Percentiles rank a stretch among this genome's conserved stretches.
These are phyloP conservation scores for Crotalus tigris DNA, from an alignment of 2,113 vertebrate genomes.

Conservation along the genomic window DNA sequence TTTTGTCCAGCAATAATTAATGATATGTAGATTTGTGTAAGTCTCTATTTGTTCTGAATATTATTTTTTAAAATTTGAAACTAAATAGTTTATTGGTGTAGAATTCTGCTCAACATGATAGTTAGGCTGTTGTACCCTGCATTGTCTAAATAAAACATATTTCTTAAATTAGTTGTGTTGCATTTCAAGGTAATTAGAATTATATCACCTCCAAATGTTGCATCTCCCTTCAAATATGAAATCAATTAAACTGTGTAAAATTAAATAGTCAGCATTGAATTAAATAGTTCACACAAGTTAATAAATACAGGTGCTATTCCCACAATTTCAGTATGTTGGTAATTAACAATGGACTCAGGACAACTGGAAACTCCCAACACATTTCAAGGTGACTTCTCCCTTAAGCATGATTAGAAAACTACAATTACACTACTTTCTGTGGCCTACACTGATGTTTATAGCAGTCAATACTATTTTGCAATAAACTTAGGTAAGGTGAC, in stretches of 20 bases:
- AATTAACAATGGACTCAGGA: conserved; percentile 26
- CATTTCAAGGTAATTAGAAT: conserved; percentile 45
- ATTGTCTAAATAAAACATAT: conserved; percentile 36
- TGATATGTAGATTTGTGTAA: conserved; percentile 43
- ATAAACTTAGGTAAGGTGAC: background rate
- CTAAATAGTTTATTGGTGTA: conserved; percentile 39
- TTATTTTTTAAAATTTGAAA: conserved; percentile 50
- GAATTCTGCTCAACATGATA: conserved; percentile 29
- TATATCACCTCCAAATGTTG: conserved; percentile 24
- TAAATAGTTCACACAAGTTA: background rate
- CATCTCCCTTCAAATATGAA: conserved; percentile 52
- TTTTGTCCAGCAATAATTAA: conserved; percentile 53
- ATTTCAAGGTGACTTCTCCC: background rate
- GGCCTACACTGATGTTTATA: background rate
- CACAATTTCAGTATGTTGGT: conserved; percentile 17
- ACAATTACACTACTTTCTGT: background rate
- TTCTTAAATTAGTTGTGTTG: conserved; percentile 30
- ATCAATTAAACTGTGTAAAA: conserved; percentile 46
- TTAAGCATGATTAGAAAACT: background rate
- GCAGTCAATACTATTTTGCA: background rate
- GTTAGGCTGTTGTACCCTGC: conserved; percentile 12
- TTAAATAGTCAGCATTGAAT: conserved; percentile 23
- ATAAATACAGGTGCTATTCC: conserved; percentile 36
- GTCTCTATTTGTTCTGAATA: conserved; percentile 32
- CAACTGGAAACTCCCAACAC: background rate